phyloP scores from a whole-genome alignment of 2,888 invertebrate genomes.

The Parnassius orleans region DNA sequence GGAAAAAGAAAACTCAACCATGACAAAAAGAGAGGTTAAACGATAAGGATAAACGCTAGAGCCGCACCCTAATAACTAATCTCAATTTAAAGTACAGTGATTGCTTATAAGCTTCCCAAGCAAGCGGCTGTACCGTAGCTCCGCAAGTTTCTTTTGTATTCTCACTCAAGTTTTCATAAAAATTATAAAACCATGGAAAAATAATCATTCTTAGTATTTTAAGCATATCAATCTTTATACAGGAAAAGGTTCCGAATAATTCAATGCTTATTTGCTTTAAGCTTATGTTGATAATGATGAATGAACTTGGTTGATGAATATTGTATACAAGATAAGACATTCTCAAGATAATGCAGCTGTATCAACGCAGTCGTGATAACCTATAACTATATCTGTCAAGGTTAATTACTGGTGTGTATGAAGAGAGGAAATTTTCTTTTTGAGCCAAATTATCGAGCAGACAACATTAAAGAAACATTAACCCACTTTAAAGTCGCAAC shows the following conservation, averaged over 20 bases:
- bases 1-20: not conserved
- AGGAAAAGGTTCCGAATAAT: slow-evolving; percentile 29
- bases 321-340: slow-evolving; percentile 5
- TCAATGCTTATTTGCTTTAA: slow-evolving; percentile 25
- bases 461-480: slow-evolving; percentile 68
- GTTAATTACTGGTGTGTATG: slow-evolving; percentile 43
- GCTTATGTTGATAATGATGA: slow-evolving; percentile 26
- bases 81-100: slow-evolving; percentile 30
- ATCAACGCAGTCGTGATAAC: slow-evolving; percentile 4
- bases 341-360: slow-evolving; percentile 20
- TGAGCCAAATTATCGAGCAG: slow-evolving; percentile 55
- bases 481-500: slow-evolving; percentile 67
- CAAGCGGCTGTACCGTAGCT: slow-evolving; percentile 58
- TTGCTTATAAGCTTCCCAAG: slow-evolving; percentile 36
- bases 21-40: slow-evolving; percentile 5
- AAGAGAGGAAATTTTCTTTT: slow-evolving; percentile 48
- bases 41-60: slow-evolving; percentile 4
- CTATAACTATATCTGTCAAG: slow-evolving; percentile 50
- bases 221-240: no score
- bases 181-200: no score
- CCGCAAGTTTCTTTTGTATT: slow-evolving; percentile 27
- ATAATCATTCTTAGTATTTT: no score
- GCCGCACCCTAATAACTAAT: slow-evolving; percentile 17
- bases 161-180: no score
- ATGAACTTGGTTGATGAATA: slow-evolving; percentile 20